A percentile compares a stretch with the other conserved stretches of the same genome.
phyloP scores from a whole-genome alignment of 2,888 invertebrate species.

The Tenthredo scrophulariae region DNA sequence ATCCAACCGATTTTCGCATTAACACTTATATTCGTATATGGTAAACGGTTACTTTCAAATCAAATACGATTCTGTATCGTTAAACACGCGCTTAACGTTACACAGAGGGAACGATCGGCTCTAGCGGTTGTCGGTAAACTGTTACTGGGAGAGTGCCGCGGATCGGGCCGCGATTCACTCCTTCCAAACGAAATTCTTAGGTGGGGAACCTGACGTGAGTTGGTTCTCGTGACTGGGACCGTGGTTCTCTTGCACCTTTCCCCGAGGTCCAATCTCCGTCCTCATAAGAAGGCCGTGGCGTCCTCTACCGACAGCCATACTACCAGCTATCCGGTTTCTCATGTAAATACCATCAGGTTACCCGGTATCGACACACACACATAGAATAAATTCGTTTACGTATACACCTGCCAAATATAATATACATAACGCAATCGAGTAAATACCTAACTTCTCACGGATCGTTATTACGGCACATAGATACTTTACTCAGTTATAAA shows the following conservation, averaged over 20 bases:
- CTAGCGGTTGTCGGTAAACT: conserved; percentile 52
- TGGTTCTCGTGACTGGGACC: conserved; percentile 36
- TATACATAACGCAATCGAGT: background rate
- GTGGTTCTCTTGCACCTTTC: conserved; percentile 27
- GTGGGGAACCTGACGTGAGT: conserved; percentile 34
- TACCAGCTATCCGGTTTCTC: conserved; percentile 70
- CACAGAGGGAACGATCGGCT: conserved; percentile 19
- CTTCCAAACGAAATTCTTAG: conserved; percentile 29
- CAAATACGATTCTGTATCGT: background rate
- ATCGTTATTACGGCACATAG: too few relatives aligned
- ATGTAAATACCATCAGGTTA: conserved; percentile 70
- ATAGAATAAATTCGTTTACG: background rate
- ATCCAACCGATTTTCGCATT: background rate
- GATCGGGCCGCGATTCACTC: conserved; percentile 42
- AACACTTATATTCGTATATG: background rate
- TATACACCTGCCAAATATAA: conserved; percentile 37
- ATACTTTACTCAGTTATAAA: too few relatives aligned
- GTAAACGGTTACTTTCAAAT: background rate
- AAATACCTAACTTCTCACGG: too few relatives aligned
- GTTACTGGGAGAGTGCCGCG: conserved; percentile 38
- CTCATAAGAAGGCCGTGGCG: conserved; percentile 65
- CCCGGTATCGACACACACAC: background rate
- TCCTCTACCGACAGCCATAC: conserved; percentile 69
- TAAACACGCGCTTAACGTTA: background rate
- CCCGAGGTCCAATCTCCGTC: background rate